A percentile compares a stretch with the other conserved stretches of the same genome.
phyloP scores from a whole-genome alignment of 2,797 vertebrate genomes.

The Echeneis naucrates region DNA sequence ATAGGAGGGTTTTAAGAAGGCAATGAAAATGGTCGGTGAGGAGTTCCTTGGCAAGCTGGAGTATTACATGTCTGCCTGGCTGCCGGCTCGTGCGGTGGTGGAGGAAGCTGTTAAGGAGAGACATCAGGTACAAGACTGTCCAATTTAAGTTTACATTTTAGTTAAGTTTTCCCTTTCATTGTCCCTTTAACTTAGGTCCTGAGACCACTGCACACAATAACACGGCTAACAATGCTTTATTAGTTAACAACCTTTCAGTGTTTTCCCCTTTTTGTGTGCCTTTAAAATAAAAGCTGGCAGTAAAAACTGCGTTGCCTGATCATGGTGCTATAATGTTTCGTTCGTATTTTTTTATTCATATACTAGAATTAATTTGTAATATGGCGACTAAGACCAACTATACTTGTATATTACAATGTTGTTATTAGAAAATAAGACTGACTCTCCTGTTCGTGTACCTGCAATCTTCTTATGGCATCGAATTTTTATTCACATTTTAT shows the following conservation, averaged over 20 bases:
- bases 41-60: constrained; percentile 93
- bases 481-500: background rate
- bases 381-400: background rate
- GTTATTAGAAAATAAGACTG: background rate
- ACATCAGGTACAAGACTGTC: constrained; percentile 82
- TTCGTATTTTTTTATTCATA: too few species aligned
- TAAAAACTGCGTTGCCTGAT: background rate
- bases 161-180: background rate
- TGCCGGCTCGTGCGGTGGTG: constrained; percentile 90
- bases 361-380: background rate
- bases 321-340: too few species aligned
- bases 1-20: constrained; percentile 89
- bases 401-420: too few species aligned
- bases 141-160: background rate
- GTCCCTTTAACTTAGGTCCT: background rate
- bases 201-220: background rate
- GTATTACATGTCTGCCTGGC: constrained; percentile 89
- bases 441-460: background rate
- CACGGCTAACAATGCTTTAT: background rate
- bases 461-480: background rate
- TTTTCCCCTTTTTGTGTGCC: background rate
- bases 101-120: constrained; percentile 85
- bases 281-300: background rate
- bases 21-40: constrained; percentile 87
- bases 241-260: background rate